A percentile compares a stretch with the other conserved stretches of the same genome.
Conservation (phyloP, 2,113 vertebrate genomes). For the Myrmecophaga tridactyla region DNA sequence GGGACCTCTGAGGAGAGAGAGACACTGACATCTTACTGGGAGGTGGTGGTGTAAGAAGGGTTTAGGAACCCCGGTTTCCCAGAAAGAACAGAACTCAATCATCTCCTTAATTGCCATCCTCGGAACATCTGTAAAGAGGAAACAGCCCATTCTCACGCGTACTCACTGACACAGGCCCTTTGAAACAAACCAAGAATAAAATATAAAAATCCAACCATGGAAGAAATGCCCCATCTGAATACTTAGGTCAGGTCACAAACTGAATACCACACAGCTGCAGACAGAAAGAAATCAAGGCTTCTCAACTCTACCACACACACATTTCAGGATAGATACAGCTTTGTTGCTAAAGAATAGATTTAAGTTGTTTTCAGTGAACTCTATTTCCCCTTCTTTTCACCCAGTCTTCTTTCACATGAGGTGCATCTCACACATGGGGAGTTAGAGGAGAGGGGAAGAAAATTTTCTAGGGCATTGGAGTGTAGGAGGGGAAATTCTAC, state of each 20-base stretch:
- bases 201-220: constrained; percentile 73
- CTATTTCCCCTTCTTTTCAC: neutral
- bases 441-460: neutral
- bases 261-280: neutral
- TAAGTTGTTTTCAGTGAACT: neutral
- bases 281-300: neutral
- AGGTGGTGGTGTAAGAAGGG: neutral
- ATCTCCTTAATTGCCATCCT: constrained; percentile 75
- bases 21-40: neutral
- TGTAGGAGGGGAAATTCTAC: neutral
- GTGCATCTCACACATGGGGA: neutral
- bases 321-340: neutral
- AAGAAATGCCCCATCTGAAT: neutral
- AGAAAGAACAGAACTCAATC: neutral
- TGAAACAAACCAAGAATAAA: constrained; percentile 83
- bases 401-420: neutral
- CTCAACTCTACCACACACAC: neutral
- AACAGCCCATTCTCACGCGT: constrained; percentile 74
- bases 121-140: constrained; percentile 55
- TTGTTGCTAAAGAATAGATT: neutral
- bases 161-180: constrained; percentile 82
- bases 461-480: neutral
- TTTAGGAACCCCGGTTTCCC: neutral
- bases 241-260: neutral
- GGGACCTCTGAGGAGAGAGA: neutral